Conservation (phyloP, 2,113 vertebrate species). For the Puntigrus tetrazona region DNA sequence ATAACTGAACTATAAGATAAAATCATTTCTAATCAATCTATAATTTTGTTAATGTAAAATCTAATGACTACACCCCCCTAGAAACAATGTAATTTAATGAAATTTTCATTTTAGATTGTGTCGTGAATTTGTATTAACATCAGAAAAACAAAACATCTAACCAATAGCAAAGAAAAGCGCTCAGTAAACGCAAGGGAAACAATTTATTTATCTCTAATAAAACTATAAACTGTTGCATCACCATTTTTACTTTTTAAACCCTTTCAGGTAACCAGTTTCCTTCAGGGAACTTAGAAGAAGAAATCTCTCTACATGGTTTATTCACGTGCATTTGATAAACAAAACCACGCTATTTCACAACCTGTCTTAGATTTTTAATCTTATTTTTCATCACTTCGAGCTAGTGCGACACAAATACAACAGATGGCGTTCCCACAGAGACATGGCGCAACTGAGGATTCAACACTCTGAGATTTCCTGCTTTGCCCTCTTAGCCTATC, state of each 20-base stretch:
- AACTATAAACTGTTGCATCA: background rate
- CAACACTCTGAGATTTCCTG: slow-evolving; percentile 25
- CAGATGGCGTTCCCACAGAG: background rate
- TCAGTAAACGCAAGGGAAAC: background rate
- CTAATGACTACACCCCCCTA: too few relatives aligned
- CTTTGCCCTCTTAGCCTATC: background rate
- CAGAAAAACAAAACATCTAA: background rate
- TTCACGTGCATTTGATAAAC: slow-evolving; percentile 10
- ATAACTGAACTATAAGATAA: background rate
- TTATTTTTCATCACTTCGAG: slow-evolving; percentile 4
- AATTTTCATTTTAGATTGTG: background rate
- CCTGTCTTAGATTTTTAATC: background rate
- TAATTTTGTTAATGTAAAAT: background rate
- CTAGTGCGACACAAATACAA: background rate
- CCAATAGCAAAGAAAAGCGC: background rate
- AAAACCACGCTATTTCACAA: slow-evolving; percentile 9
- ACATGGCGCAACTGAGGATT: slow-evolving; percentile 11
- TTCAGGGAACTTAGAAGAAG: background rate
- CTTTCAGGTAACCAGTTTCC: background rate
- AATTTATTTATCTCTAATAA: background rate
- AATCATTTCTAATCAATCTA: background rate
- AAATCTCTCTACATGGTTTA: background rate
- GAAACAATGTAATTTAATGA: too few relatives aligned
- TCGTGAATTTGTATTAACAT: background rate
- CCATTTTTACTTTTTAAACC: background rate